Conservation (phyloP, 2,113 vertebrate species). For the Tautogolabrus adspersus region DNA sequence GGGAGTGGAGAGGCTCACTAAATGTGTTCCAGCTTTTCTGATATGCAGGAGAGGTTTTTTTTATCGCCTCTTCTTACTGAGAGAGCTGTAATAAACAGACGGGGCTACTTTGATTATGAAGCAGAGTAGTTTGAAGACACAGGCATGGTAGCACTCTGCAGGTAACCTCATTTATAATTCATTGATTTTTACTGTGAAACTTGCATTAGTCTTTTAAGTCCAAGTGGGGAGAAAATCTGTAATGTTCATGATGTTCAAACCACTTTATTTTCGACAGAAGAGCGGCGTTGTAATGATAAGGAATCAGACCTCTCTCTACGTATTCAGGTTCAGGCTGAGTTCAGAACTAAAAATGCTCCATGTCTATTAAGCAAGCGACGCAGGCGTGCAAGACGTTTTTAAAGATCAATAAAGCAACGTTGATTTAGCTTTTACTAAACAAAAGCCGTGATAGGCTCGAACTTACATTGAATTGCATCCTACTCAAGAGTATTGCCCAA, state of each 20-base stretch:
- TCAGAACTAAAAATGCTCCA: background rate
- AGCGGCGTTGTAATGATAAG: background rate
- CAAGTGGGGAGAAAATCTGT: background rate
- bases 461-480: background rate
- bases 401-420: no score
- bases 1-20: constrained; percentile 38
- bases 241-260: background rate
- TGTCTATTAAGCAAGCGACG: no score
- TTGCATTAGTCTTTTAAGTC: background rate
- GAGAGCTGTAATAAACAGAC: background rate
- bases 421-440: no score
- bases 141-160: background rate
- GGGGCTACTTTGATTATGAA: background rate
- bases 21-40: constrained; percentile 44
- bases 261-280: background rate
- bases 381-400: no score
- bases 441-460: no score
- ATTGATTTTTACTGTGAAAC: background rate
- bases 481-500: background rate
- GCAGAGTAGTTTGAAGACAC: background rate
- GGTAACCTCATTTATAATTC: background rate
- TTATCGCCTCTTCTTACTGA: background rate
- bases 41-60: constrained; percentile 12
- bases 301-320: background rate
- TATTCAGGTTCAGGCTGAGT: background rate